A percentile compares a stretch with the other conserved stretches of the same genome.
Conservation (phyloP, 2,797 vertebrate species). For the Alcedo quadribrachys region DNA sequence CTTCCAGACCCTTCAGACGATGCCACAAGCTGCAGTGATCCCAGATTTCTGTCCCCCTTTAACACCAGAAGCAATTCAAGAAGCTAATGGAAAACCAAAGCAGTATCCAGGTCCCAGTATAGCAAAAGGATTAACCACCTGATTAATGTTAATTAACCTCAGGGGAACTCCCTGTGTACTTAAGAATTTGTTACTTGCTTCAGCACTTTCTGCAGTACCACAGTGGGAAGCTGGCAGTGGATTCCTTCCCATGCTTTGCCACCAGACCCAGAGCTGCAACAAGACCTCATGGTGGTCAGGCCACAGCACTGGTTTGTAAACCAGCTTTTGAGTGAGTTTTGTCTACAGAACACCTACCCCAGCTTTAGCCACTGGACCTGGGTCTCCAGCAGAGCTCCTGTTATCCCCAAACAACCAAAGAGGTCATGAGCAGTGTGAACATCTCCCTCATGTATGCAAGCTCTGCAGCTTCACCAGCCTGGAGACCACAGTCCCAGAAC, state of each 20-base stretch:
- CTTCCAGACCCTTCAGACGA: background rate
- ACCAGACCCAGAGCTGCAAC: background rate
- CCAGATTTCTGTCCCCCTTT: background rate
- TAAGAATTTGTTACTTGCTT: background rate
- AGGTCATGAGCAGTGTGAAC: rapidly evolving
- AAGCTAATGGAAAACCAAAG: background rate
- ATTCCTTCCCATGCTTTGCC: background rate
- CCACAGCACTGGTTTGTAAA: rapidly evolving
- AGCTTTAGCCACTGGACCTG: background rate
- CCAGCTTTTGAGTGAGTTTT: background rate
- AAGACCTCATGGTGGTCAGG: rapidly evolving
- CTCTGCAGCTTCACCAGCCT: background rate
- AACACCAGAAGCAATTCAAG: background rate
- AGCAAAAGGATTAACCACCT: background rate
- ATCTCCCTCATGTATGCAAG: background rate
- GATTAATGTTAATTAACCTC: background rate
- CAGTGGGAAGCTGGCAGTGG: background rate
- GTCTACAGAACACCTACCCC: background rate
- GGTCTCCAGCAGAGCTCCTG: background rate
- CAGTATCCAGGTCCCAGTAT: background rate
- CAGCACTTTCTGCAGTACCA: background rate
- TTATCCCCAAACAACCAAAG: background rate
- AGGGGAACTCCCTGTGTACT: background rate
- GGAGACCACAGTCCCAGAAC: background rate
- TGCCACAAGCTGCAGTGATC: rapidly evolving